These are phyloP conservation scores for Gortyna flavago DNA, from an alignment of 2,888 invertebrate genomes.

Conservation along the genomic window DNA sequence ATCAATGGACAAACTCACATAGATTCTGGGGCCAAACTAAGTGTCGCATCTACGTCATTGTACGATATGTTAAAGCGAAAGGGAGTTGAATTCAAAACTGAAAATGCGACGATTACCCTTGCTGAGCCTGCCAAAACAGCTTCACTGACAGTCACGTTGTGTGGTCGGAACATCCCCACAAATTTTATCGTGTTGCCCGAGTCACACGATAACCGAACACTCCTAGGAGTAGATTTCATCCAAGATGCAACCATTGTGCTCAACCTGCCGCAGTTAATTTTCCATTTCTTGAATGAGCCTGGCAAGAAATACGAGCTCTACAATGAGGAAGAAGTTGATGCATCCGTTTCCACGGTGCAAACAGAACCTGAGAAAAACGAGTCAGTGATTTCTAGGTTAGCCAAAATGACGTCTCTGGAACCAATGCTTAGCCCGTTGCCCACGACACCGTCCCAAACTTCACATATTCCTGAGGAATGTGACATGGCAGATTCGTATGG, in stretches of 20 bases:
- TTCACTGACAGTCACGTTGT: neutral
- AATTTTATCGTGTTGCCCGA: constrained; percentile 18
- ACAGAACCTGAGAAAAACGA: neutral
- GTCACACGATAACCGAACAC: constrained; percentile 14
- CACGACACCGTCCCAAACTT: neutral
- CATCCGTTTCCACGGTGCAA: neutral
- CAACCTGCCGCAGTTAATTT: neutral
- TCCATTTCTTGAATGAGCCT: neutral
- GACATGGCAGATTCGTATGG: neutral
- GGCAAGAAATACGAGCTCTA: neutral
- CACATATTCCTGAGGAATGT: neutral
- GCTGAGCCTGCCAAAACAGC: neutral
- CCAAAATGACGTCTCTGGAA: constrained; percentile 5
- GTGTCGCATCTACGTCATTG: constrained; percentile 14
- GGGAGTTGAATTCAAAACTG: neutral
- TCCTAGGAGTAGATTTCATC: constrained; percentile 1
- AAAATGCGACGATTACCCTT: neutral
- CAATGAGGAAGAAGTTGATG: neutral
- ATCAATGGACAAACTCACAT: constrained; percentile 13
- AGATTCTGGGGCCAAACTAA: constrained; percentile 7
- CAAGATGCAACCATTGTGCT: neutral
- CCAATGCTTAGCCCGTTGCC: constrained; percentile 3
- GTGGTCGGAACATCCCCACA: constrained; percentile 12
- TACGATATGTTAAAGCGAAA: neutral
- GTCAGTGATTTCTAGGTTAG: neutral